phyloP scores from a whole-genome alignment of 2,888 invertebrate species.

The Buathra laborator region DNA sequence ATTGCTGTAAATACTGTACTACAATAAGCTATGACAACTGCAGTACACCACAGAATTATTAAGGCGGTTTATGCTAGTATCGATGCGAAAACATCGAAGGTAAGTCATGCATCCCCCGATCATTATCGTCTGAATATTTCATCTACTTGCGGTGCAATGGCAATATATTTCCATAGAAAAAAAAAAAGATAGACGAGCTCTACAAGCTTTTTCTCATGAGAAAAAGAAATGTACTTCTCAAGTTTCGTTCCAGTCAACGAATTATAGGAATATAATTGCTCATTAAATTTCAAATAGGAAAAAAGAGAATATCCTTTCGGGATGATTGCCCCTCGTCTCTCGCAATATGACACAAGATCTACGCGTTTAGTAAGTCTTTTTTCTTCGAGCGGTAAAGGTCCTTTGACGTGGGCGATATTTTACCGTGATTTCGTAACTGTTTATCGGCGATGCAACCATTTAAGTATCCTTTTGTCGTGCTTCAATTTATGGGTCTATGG shows the following conservation, averaged over 20 bases:
- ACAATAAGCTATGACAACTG: not conserved
- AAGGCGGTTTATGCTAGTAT: not conserved
- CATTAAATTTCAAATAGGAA: too few relatives aligned
- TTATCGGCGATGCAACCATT: not conserved
- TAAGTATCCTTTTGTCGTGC: not conserved
- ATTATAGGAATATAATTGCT: too few relatives aligned
- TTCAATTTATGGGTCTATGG: conserved; percentile 48
- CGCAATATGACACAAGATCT: not conserved
- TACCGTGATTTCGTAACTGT: not conserved
- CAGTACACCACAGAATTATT: not conserved
- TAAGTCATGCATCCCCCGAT: not conserved
- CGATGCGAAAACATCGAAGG: not conserved
- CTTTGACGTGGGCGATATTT: not conserved
- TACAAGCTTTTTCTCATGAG: too few relatives aligned
- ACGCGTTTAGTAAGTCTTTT: not conserved
- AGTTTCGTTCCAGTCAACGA: too few relatives aligned
- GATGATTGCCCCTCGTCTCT: not conserved
- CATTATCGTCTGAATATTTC: not conserved
- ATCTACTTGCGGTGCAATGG: not conserved
- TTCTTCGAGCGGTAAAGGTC: not conserved
- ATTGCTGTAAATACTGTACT: too few relatives aligned
- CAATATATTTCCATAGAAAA: not conserved
- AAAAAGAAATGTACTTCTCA: too few relatives aligned
- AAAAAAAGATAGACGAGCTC: not conserved
- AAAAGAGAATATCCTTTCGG: too few relatives aligned